These are phyloP conservation scores for Dendrolimus punctatus DNA, from an alignment of 1,140 invertebrate species.

Conservation along the genomic window DNA sequence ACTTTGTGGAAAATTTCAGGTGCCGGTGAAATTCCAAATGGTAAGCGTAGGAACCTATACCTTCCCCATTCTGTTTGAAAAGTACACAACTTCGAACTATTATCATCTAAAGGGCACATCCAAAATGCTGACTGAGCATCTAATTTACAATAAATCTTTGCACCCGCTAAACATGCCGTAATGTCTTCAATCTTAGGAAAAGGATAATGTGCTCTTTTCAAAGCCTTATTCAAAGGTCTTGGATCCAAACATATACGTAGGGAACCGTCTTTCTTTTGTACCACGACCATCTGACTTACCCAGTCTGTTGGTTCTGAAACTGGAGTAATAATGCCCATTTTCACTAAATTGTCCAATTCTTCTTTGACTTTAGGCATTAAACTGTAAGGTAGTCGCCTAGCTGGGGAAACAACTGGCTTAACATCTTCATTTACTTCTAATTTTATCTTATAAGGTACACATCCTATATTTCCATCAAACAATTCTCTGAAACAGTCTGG, in stretches of 20 bases:
- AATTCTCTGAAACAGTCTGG: background rate
- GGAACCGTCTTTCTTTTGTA: conserved; percentile 5
- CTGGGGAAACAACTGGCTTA: conserved; percentile 6
- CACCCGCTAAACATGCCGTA: conserved; percentile 5
- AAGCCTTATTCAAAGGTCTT: conserved; percentile 6
- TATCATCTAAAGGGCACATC: conserved; percentile 11
- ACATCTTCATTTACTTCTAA: conserved; percentile 3
- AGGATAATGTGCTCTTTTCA: conserved; percentile 7
- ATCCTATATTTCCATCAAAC: background rate
- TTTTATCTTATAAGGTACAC: background rate
- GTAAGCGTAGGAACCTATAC: conserved; percentile 1
- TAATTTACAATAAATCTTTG: conserved; percentile 8
- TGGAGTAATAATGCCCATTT: conserved; percentile 12
- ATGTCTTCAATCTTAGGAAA: conserved; percentile 13
- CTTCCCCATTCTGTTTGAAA: conserved; percentile 12
- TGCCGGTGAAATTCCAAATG: conserved; percentile 5
- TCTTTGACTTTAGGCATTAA: conserved; percentile 10
- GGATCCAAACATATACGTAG: conserved; percentile 12
- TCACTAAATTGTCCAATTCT: conserved; percentile 14
- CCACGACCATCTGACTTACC: conserved; percentile 10
- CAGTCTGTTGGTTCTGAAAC: conserved; percentile 10
- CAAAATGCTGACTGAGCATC: conserved; percentile 15
- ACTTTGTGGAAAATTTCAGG: conserved; percentile 5
- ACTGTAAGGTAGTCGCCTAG: conserved; percentile 14
- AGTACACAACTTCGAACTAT: conserved; percentile 15